Conservation (phyloP, 2,797 vertebrate genomes). For the Loriculus beryllinus region DNA sequence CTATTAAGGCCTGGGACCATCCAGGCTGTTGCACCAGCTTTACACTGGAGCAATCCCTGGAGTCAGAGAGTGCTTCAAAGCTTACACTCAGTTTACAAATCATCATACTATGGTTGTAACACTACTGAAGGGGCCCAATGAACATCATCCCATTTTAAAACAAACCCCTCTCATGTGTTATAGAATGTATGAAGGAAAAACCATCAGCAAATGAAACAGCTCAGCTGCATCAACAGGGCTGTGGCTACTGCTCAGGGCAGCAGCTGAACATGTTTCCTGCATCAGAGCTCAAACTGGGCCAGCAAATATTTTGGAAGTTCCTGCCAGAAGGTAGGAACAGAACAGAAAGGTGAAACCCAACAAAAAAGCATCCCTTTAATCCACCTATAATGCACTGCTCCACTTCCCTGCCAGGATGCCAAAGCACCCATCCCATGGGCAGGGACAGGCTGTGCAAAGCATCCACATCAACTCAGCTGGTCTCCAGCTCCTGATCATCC, state of each 20-base stretch:
- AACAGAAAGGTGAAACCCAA: neutral
- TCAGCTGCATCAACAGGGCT: neutral
- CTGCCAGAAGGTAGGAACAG: neutral
- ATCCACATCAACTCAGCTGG: rapidly evolving
- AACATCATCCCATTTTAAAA: neutral
- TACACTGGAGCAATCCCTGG: neutral
- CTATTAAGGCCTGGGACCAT: no score
- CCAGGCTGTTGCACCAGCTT: neutral
- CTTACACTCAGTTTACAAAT: neutral
- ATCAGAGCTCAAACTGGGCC: neutral
- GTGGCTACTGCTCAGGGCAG: neutral
- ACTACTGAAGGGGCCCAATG: neutral
- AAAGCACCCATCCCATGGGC: rapidly evolving
- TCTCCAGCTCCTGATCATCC: neutral
- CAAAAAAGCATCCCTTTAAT: neutral
- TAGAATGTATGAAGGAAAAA: neutral
- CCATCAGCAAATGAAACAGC: neutral
- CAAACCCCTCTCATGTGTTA: neutral
- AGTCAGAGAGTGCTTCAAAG: neutral
- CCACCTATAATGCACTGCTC: neutral
- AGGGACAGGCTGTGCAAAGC: neutral
- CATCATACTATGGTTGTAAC: neutral
- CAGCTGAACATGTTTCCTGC: rapidly evolving
- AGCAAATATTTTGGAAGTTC: neutral
- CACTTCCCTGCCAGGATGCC: neutral